Evolutionary conservation across 1,140 invertebrate genomes (phyloP).

Genomic region (Drosophila pruinosa): DNA sequence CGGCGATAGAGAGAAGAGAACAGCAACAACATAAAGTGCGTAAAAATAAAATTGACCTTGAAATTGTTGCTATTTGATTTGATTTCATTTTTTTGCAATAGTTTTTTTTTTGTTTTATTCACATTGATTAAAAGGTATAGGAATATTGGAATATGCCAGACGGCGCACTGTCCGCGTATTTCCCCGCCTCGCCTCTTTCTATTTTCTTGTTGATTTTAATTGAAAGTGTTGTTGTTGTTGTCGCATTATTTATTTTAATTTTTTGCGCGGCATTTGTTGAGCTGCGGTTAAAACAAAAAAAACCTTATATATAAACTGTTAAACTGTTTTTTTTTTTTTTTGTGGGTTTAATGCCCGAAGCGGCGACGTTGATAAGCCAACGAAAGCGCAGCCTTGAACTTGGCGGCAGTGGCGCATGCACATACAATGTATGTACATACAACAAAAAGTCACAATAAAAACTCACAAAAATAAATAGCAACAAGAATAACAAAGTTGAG

Average conservation of each 20-base stretch:
- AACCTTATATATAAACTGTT: constrained; percentile 8
- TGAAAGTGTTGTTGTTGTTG: constrained; percentile 37
- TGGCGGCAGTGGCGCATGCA: constrained; percentile 31
- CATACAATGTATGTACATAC: constrained; percentile 10
- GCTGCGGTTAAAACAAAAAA: constrained; percentile 33
- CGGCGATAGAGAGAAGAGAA: not conserved
- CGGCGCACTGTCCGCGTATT: constrained; percentile 12
- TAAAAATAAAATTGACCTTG: constrained; percentile 76
- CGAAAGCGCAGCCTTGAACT: constrained; percentile 72
- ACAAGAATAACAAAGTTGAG: constrained; percentile 29
- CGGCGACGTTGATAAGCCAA: constrained; percentile 54
- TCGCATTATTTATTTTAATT: constrained; percentile 58
- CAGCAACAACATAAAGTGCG: constrained; percentile 54
- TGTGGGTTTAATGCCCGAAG: constrained; percentile 55
- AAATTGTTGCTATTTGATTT: constrained; percentile 45
- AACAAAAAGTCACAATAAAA: constrained; percentile 32
- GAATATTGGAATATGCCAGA: constrained; percentile 8
- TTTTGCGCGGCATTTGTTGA: constrained; percentile 42
- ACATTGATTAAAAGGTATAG: constrained; percentile 22
- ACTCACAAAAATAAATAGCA: constrained; percentile 58
- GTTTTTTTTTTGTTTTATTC: constrained; percentile 9
- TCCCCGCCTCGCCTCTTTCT: not conserved
- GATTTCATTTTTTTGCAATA: constrained; percentile 9
- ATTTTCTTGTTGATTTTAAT: constrained; percentile 38
- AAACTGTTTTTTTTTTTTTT: constrained; percentile 33